Base-by-base conservation (phyloP, 2,113 vertebrate species). In the Tympanuchus pallidicinctus region DNA sequence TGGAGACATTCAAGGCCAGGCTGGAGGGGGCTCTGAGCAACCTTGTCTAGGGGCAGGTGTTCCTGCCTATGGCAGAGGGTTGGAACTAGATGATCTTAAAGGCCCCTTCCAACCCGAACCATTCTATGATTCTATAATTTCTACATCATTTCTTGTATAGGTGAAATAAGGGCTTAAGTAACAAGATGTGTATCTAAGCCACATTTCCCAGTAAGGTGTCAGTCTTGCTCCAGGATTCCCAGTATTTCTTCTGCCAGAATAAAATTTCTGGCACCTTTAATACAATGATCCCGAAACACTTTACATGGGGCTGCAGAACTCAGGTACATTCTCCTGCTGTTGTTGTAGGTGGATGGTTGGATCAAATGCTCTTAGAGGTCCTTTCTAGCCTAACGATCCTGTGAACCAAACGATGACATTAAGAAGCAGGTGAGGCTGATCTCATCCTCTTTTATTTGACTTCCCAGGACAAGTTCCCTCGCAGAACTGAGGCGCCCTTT, bases 141-240 rank as follows among this genome's bases (percentile, higher is more conserved):
- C 94, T 79, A 82, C 59, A 22, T 81, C 79, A 54, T 32, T 75
- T 93, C 83, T 93, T 86, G 59, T 88, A 93, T 89, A 89, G 75
- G 27, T 66, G 73, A 65, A 63, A 69, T 67, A 71, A 91, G 10
- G 2, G 89, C 48, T 72, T 57, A 54, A 83, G 78, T 65, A 86
- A 93, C 56, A 76, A 78, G 81, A 34, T 65, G 70, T 67, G 87
- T 74, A 43, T 36, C 3, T 65, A 86, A 70, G 67, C 21, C 63
- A 61, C 74, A n/a, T 76, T 79, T 42, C 59, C 84, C 61, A 42
- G 43, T 57, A 66, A 83, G 75, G 59, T 63, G 59, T 21, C 82
- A 32, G 18, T 85, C 73, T 21, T n/a, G 21, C 65, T 87, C 72
- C 83, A 48, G 59, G 56, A 48, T 84, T 74, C 63, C 76, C 88